A percentile compares a stretch with the other conserved stretches of the same genome.
Evolutionary conservation across 2,113 vertebrate genomes (phyloP).

Genomic region (Mixornis gularis): DNA sequence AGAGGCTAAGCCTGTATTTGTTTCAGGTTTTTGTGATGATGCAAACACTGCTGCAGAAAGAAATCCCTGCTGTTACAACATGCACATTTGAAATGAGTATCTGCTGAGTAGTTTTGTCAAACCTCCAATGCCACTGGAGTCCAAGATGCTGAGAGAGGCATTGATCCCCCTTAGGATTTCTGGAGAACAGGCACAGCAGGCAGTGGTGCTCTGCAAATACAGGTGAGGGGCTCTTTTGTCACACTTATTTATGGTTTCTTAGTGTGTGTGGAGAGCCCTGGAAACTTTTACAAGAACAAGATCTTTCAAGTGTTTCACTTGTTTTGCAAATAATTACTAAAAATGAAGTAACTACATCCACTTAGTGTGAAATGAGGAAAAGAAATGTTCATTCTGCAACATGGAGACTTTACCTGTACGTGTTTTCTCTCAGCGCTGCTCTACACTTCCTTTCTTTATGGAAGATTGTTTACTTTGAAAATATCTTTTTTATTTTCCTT

Average conservation of each 20-base stretch:
- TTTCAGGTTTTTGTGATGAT: neutral
- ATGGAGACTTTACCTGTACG: neutral
- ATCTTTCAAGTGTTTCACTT: neutral
- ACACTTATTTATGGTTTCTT: neutral
- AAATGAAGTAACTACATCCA: neutral
- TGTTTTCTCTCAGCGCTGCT: constrained; percentile 36
- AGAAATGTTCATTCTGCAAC: neutral
- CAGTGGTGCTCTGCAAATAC: neutral
- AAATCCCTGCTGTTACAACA: neutral
- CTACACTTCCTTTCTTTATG: neutral
- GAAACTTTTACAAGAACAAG: neutral
- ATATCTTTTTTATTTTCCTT: neutral
- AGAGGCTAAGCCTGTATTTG: neutral
- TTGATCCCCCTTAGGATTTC: neutral
- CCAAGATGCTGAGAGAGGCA: neutral
- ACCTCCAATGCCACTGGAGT: neutral
- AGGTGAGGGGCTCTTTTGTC: neutral
- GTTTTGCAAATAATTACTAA: neutral
- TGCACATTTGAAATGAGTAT: neutral
- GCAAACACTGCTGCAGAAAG: neutral
- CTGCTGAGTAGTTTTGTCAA: neutral
- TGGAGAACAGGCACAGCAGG: neutral
- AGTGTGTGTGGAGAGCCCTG: neutral
- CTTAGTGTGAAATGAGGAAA: neutral
- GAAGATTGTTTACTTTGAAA: constrained; percentile 48